A percentile compares a stretch with the other conserved stretches of the same genome.
Conservation (phyloP, 2,797 vertebrate genomes). For the Lepus oiostolus region DNA sequence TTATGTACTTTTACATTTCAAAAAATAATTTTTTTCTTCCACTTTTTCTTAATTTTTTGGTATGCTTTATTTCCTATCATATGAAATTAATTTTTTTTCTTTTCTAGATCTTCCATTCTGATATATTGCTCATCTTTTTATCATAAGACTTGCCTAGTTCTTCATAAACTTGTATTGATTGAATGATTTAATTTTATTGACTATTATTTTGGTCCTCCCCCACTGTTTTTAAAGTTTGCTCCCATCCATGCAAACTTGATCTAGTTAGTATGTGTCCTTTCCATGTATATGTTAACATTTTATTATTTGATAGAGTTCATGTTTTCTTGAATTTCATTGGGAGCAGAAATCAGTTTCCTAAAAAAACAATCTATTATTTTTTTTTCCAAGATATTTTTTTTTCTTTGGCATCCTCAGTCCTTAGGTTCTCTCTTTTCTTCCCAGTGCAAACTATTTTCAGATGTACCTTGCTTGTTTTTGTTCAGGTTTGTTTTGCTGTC, state of each 20-base stretch:
- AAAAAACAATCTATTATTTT: not conserved
- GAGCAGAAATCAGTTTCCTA: conserved; percentile 10
- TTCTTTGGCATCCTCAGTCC: not conserved
- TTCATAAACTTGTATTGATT: conserved; percentile 13
- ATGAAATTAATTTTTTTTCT: not conserved
- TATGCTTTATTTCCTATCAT: not conserved
- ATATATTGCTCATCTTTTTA: not conserved
- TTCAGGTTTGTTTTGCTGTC: not conserved
- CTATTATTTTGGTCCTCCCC: not conserved
- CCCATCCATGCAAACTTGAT: not conserved
- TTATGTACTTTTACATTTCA: conserved; percentile 10
- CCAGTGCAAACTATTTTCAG: not conserved
- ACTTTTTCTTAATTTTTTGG: conserved; percentile 32
- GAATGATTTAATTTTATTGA: conserved; percentile 45
- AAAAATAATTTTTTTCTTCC: conserved; percentile 49
- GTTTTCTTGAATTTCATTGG: conserved; percentile 33
- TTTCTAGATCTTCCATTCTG: not conserved
- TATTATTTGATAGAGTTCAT: conserved; percentile 8
- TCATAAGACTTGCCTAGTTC: not conserved
- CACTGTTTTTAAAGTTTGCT: not conserved
- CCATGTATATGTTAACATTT: conserved; percentile 27
- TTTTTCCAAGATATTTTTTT: conserved; percentile 1
- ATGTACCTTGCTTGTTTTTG: not conserved
- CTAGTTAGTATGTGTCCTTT: not conserved
- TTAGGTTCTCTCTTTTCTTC: not conserved